A percentile compares a stretch with the other conserved stretches of the same genome.
These are phyloP conservation scores for Fragum whitleyi DNA, from an alignment of 2,888 invertebrate species.

Conservation along the genomic window DNA sequence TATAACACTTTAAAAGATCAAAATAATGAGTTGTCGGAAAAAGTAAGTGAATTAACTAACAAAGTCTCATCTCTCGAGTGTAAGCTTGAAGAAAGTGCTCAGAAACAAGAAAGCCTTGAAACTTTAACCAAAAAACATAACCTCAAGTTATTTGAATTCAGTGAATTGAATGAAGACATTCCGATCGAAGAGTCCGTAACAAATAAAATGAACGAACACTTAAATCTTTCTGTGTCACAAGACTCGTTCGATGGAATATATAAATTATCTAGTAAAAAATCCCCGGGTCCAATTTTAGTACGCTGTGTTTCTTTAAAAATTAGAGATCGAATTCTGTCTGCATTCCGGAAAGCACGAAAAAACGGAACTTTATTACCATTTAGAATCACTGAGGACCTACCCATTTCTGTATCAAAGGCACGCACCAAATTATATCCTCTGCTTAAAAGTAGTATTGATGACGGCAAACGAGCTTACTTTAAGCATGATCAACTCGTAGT, in stretches of 20 bases:
- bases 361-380: neutral
- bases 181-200: too few relatives aligned
- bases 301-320: neutral
- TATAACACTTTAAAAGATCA: too few relatives aligned
- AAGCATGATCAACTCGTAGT: neutral
- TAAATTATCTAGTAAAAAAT: neutral
- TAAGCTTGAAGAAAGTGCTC: too few relatives aligned
- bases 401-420: neutral
- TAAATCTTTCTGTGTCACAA: neutral
- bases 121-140: too few relatives aligned
- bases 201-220: too few relatives aligned
- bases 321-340: neutral
- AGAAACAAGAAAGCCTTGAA: too few relatives aligned
- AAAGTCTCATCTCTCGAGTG: too few relatives aligned
- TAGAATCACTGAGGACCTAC: neutral
- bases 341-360: neutral
- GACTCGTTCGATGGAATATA: neutral
- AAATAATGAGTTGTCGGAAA: too few relatives aligned
- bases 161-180: too few relatives aligned
- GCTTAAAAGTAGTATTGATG: neutral
- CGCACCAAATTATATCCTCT: neutral
- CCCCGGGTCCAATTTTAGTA: neutral
- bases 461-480: neutral
- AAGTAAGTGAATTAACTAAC: too few relatives aligned
- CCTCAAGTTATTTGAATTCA: too few relatives aligned